Conservation (phyloP, 2,113 vertebrate species). For the Cygnus atratus region DNA sequence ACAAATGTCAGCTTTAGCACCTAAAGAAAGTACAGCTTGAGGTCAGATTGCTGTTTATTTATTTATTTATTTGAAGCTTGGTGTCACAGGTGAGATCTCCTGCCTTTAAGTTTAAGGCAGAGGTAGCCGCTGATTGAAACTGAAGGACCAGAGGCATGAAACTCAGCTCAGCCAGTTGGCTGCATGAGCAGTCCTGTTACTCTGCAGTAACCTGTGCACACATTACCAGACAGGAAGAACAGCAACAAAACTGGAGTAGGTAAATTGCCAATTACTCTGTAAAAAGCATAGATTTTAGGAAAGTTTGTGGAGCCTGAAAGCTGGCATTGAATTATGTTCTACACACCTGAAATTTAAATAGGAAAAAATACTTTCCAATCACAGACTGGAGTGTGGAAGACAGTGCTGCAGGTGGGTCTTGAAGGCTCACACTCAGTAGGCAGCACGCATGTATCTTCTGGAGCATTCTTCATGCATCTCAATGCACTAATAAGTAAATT, state of each 20-base stretch:
- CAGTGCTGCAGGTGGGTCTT: not conserved
- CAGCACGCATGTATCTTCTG: not conserved
- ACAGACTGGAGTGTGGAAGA: not conserved
- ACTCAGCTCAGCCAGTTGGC: not conserved
- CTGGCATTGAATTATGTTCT: not conserved
- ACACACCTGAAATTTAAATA: not conserved
- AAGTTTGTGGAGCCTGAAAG: not conserved
- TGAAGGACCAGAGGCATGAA: not conserved
- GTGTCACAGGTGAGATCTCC: not conserved
- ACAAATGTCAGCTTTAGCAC: not conserved
- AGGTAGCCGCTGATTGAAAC: not conserved
- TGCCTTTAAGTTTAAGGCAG: not conserved
- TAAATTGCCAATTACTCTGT: not conserved
- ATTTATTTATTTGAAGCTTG: not conserved
- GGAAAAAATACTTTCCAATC: not conserved
- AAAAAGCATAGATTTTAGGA: not conserved
- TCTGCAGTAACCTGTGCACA: not conserved
- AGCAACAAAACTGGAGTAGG: not conserved
- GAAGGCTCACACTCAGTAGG: not conserved
- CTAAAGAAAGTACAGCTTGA: not conserved
- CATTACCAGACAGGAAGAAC: not conserved
- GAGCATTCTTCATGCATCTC: not conserved
- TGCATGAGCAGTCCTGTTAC: not conserved
- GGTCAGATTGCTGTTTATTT: not conserved
- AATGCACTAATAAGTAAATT: not conserved